Base-by-base conservation (phyloP, 1,140 invertebrate species). In the Spodoptera litura region DNA sequence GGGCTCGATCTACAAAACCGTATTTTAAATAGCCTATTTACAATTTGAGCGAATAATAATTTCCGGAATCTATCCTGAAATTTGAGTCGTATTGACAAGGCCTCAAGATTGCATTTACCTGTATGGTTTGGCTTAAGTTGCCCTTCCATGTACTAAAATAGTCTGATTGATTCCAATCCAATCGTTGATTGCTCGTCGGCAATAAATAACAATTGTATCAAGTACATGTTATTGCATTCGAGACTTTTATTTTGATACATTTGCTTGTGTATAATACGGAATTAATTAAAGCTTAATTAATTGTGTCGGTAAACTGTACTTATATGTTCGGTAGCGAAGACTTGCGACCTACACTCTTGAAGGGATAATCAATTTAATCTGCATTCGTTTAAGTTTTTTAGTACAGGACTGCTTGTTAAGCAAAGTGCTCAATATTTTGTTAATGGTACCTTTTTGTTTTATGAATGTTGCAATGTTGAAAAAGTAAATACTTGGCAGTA, bases 81-180 rank as follows among this genome's bases (percentile, higher is more conserved):
- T 20, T 71, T 72, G 52, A 72, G 70, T 58, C 20, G 70, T 72
- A 78, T 44, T 25, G 25, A 35, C 1, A 38, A 44, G 66, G 2
- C 6, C 38, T 62, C 53, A 55, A 78, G 58, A 55, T n/a, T 44
- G 53, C 53, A 53, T 59, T 78, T 5, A 53, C 35, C 25, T 25
- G 38, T 31, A 6, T 8, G 11, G 3, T 12, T 72, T 55, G 72
- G 20, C 53, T 77, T 58, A 11, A 56, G 27, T 61, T 62, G 61
- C 78, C 76, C 76, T 82, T 82, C 62, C 78, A 77, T 83, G 81
- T 78, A 78, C 68, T 78, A 62, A 78, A 78, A 75, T 71, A 74
- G 73, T 72, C 81, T 85, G 83, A 85, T 85, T 85, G 82, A 85
- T 83, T 81, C 71, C 79, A 78, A 72, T 78, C 44, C 78, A 51